These are phyloP conservation scores for Folsomia manolachei DNA, from an alignment of 2,888 invertebrate genomes.

Conservation along the genomic window DNA sequence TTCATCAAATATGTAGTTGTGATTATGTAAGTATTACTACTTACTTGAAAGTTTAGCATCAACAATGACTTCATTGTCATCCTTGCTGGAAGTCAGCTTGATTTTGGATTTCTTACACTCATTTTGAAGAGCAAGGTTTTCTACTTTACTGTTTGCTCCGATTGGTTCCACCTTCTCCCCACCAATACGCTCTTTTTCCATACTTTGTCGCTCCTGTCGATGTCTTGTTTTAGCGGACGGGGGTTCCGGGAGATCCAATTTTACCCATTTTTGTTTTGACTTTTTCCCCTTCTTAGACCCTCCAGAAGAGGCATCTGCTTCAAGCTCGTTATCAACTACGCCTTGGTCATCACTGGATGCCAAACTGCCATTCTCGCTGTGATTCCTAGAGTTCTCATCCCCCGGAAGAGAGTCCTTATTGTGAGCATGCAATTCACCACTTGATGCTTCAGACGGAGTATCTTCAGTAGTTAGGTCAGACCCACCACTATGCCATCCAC, in stretches of 20 bases:
- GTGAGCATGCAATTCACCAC: not conserved
- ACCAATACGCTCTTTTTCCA: slow-evolving; percentile 17
- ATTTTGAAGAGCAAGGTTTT: too few species aligned
- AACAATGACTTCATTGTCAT: not conserved
- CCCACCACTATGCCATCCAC: not conserved
- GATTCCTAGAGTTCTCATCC: not conserved
- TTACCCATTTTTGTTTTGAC: slow-evolving; percentile 26
- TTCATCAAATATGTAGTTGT: too few species aligned
- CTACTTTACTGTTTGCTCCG: too few species aligned
- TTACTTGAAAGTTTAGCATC: not conserved
- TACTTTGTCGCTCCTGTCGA: slow-evolving; percentile 14
- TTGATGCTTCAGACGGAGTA: not conserved
- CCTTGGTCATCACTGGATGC: not conserved
- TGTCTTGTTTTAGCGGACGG: slow-evolving; percentile 26
- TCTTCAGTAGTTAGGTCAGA: not conserved
- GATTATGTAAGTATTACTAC: too few species aligned
- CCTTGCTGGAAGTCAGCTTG: not conserved
- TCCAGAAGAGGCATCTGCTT: not conserved
- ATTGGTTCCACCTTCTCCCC: slow-evolving; percentile 3
- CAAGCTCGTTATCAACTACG: slow-evolving; percentile 12
- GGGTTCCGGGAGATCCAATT: slow-evolving; percentile 22
- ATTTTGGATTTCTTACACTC: not conserved
- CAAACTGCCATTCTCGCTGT: not conserved
- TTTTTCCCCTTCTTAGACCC: slow-evolving; percentile 8
- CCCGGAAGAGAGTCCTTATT: not conserved